Base-by-base conservation (phyloP, 1,140 invertebrate genomes). In the Brachionus plicatilis region DNA sequence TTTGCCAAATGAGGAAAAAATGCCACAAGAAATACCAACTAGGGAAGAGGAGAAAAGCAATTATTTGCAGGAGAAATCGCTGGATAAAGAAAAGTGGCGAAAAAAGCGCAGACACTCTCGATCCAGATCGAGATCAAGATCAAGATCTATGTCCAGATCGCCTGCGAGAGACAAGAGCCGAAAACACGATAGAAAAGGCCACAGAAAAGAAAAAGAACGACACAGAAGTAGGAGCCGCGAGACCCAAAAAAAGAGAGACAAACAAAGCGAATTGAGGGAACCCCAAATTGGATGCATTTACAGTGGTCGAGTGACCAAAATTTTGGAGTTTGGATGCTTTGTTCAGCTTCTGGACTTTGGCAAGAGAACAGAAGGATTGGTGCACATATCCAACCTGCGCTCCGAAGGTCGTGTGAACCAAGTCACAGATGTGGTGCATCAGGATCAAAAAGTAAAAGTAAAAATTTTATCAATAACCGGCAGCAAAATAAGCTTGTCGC, bases 251-350 rank as follows among this genome's bases (percentile, higher is more conserved):
- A 24, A 85, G 86, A 83, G 27, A 79, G 20, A 47, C 29, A 33
- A 33, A 85, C 65, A 85, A 85, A 86, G 27, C 33, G 90, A 92
- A 68, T 90, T 91, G 27, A 86, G 89, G 66, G 91, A 92, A 86
- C 91, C 91, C 65, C 87, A 90, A 85, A 88, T 91, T 29, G 91
- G 91, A 56, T 88, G 90, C 92, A 96, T 99, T 87, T 99, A 98
- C 88, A 92, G 92, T 86, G 97, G 96, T 0, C 94, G 95, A 90
- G 95, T 99, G 0, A 95, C 95, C 5, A 98, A 96, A 87, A 94
- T 99, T 85, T 95, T 98, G 37, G 93, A 94, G 45, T 99, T 99
- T 91, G 98, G 97, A 2, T 98, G 96, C 90, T 99, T 99, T 91
- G 95, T 99, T 0, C 95, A 96, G 89, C 89, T 99, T 6, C 95